phyloP scores from a whole-genome alignment of 1,140 invertebrate genomes.

The Trichonephila inaurata region DNA sequence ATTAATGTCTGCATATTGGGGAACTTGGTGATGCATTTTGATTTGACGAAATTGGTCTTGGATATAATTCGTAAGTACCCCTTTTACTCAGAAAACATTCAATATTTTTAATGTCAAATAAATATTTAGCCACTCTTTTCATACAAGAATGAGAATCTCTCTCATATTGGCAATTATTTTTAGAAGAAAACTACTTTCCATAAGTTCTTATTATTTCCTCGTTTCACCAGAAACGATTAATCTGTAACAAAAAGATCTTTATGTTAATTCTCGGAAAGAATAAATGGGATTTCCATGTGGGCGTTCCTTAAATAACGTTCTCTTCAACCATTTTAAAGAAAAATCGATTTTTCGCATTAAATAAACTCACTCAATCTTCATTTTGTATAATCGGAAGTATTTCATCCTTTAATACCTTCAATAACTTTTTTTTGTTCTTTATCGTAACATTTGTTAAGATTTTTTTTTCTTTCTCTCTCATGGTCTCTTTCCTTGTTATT shows the following conservation, averaged over 20 bases:
- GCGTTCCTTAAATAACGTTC: neutral
- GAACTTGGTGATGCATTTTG: too few relatives aligned
- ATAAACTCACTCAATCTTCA: conserved; percentile 66
- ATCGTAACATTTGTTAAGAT: neutral
- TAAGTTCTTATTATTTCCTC: conserved; percentile 37
- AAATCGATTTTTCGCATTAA: conserved; percentile 57
- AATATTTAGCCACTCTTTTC: neutral
- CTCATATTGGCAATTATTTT: neutral
- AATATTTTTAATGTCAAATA: neutral
- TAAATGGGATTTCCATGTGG: conserved; percentile 48
- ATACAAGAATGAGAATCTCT: neutral
- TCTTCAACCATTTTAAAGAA: neutral
- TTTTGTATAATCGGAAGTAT: conserved; percentile 64
- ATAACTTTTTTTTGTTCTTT: conserved; percentile 28
- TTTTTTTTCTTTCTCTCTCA: neutral
- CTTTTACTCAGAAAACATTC: neutral
- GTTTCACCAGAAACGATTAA: conserved; percentile 26
- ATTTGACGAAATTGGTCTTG: too few relatives aligned
- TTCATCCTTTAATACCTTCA: conserved; percentile 67
- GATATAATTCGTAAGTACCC: too few relatives aligned
- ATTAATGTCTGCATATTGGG: too few relatives aligned
- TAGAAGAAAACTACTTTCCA: neutral
- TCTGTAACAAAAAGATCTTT: conserved; percentile 61
- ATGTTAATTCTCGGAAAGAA: conserved; percentile 59
- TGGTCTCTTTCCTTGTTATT: neutral